A percentile compares a stretch with the other conserved stretches of the same genome.
Evolutionary conservation across 2,888 invertebrate species (phyloP).

Genomic region (Theretra japonica): DNA sequence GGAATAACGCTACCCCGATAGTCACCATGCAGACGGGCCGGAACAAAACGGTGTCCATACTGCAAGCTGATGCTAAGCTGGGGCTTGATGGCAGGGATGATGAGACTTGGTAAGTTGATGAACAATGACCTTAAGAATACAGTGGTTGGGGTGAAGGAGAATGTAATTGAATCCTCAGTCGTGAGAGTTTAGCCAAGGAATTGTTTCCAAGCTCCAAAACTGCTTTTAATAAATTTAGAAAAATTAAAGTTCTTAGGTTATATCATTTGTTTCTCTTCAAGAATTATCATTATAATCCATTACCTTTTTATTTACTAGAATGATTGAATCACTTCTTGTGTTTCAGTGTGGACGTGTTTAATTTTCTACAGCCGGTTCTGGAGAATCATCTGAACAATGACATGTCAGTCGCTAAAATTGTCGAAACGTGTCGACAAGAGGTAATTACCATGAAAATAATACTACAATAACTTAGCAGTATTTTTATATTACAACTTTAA

Average conservation of each 20-base stretch:
- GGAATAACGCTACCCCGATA: slow-evolving; percentile 87
- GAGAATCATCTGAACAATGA: slow-evolving; percentile 86
- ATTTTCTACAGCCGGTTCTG: slow-evolving; percentile 90
- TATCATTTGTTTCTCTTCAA: no score
- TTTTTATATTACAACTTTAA: no score
- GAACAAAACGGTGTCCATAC: slow-evolving; percentile 85
- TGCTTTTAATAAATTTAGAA: not conserved
- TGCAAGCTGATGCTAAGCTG: slow-evolving; percentile 85
- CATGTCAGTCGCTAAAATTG: slow-evolving; percentile 89
- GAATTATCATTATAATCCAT: not conserved
- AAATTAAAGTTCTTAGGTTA: no score
- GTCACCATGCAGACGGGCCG: slow-evolving; percentile 87
- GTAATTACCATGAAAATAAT: slow-evolving; percentile 48
- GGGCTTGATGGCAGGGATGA: slow-evolving; percentile 85
- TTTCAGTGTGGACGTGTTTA: slow-evolving; percentile 92
- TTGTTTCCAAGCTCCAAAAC: no score
- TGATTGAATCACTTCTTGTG: slow-evolving; percentile 18
- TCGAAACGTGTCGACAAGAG: slow-evolving; percentile 85
- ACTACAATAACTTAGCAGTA: not conserved
- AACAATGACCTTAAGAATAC: not conserved
- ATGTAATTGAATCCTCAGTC: no score
- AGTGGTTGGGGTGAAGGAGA: not conserved
- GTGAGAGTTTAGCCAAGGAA: no score
- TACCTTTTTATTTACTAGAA: not conserved
- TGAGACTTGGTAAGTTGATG: slow-evolving; percentile 88